These are phyloP conservation scores for Pteruthius melanotis DNA, from an alignment of 2,113 vertebrate genomes.

Conservation along the genomic window DNA sequence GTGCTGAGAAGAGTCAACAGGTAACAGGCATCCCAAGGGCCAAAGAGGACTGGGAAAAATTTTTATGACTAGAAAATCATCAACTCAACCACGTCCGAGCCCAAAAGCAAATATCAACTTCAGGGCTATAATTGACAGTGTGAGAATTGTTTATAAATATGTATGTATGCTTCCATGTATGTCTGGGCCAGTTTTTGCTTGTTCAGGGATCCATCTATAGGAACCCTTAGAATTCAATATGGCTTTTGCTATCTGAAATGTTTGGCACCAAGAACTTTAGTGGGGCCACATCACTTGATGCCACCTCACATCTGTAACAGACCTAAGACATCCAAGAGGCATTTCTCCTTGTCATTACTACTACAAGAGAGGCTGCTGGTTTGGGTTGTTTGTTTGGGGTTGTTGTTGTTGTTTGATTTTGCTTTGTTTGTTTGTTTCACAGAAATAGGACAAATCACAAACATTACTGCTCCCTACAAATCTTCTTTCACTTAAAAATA, in stretches of 20 bases:
- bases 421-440: not conserved
- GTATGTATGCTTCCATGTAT: not conserved
- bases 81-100: accelerated
- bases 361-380: not conserved
- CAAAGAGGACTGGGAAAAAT: not conserved
- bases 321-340: not conserved
- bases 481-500: not conserved
- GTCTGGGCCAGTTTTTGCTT: not conserved
- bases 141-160: not conserved
- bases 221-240: not conserved
- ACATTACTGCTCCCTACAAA: not conserved
- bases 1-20: not conserved
- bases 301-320: not conserved
- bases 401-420: not conserved
- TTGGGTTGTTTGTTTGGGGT: not conserved
- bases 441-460: not conserved
- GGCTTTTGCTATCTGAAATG: not conserved
- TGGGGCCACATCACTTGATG: not conserved
- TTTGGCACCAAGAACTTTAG: not conserved
- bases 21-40: not conserved
- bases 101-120: not conserved
- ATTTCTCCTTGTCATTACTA: not conserved
- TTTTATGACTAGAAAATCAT: not conserved
- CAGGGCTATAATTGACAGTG: not conserved
- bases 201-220: not conserved